Evolutionary conservation across 2,888 invertebrate genomes (phyloP).

Genomic region (Macrophya annulata): DNA sequence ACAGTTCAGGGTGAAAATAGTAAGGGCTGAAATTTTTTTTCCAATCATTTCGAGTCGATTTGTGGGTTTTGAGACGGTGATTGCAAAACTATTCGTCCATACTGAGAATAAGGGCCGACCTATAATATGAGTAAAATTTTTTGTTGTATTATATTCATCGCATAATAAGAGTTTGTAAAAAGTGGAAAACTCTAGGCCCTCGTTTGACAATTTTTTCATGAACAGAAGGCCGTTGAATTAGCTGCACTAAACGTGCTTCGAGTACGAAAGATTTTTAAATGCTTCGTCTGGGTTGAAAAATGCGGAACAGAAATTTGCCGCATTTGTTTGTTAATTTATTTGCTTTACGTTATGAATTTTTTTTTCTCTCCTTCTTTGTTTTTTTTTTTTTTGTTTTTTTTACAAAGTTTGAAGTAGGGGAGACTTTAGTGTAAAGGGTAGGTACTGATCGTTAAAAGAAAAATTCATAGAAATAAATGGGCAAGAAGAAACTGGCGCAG

Average conservation of each 20-base stretch:
- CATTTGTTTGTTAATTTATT: background rate
- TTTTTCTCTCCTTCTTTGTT: too few species aligned
- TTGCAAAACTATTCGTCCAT: too few species aligned
- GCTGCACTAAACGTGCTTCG: background rate
- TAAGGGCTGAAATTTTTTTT: too few species aligned
- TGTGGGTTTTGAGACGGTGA: too few species aligned
- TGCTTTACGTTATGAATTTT: constrained; percentile 10
- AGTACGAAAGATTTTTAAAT: background rate
- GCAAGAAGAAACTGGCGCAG: background rate
- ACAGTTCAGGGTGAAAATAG: too few species aligned
- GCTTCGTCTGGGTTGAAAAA: constrained; percentile 2
- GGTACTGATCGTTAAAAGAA: background rate
- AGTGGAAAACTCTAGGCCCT: background rate
- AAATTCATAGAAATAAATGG: background rate
- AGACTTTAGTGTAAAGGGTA: background rate
- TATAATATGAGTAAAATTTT: background rate
- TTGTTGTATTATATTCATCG: background rate
- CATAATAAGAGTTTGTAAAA: background rate
- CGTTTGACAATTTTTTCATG: constrained; percentile 25
- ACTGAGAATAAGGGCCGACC: too few species aligned
- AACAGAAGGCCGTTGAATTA: constrained; percentile 8
- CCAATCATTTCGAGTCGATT: too few species aligned
- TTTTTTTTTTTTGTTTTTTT: too few species aligned
- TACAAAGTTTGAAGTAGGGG: background rate
- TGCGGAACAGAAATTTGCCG: constrained; percentile 7